These are phyloP conservation scores for Heliopora coerulea DNA, from an alignment of 92 coral and sea anemone species.

Conservation along the genomic window DNA sequence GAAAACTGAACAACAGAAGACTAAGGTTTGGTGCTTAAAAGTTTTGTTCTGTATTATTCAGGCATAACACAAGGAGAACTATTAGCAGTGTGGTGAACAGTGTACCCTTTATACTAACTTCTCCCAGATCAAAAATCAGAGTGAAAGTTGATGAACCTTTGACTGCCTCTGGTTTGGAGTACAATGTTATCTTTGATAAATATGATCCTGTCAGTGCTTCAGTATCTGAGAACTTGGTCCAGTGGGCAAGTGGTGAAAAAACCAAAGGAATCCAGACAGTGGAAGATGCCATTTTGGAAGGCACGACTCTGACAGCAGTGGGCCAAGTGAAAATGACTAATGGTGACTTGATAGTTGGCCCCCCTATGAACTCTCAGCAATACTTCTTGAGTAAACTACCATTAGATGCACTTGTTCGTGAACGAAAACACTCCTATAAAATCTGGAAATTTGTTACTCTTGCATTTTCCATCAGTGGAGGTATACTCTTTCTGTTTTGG, in stretches of 20 bases:
- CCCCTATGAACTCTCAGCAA: conserved; percentile 63
- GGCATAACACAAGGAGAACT: conserved; percentile 71
- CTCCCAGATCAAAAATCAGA: conserved; percentile 32
- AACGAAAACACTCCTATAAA: conserved; percentile 60
- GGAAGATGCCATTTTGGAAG: conserved; percentile 76
- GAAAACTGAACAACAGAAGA: too few species aligned
- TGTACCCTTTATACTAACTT: conserved; percentile 60
- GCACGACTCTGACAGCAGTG: conserved; percentile 76
- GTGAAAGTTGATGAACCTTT: conserved; percentile 78
- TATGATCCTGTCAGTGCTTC: conserved; percentile 78
- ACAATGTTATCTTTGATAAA: conserved; percentile 69
- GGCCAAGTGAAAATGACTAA: conserved; percentile 74
- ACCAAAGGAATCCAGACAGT: conserved; percentile 88
- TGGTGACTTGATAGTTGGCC: conserved; percentile 62
- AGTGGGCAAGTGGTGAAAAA: conserved; percentile 97
- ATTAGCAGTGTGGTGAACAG: conserved; percentile 52
- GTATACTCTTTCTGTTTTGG: conserved; percentile 65
- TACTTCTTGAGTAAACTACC: conserved; percentile 75
- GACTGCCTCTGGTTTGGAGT: conserved; percentile 64
- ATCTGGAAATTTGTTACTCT: conserved; percentile 71
- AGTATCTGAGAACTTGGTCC: conserved; percentile 72
- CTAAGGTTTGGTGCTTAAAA: too few species aligned
- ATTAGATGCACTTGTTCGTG: conserved; percentile 67
- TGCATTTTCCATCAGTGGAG: conserved; percentile 74
- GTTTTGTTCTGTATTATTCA: conserved; percentile 13